Conservation (phyloP, 2,113 vertebrate species). For the Scopus umbretta region DNA sequence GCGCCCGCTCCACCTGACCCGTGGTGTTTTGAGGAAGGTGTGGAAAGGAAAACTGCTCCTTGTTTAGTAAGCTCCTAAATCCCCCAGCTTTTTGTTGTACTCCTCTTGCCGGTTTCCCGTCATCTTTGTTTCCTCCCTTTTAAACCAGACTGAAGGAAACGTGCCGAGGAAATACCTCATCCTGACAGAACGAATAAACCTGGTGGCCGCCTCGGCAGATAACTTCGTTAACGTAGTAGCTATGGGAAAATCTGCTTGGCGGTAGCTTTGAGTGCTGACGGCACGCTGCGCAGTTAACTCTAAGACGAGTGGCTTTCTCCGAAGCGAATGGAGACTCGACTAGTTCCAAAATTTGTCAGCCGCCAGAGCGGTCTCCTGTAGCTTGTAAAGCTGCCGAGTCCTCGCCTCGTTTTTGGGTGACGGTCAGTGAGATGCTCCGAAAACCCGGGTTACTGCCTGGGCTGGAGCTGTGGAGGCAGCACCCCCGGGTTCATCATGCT, state of each 20-base stretch:
- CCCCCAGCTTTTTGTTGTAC: not conserved
- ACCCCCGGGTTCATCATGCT: not conserved
- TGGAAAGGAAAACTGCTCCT: not conserved
- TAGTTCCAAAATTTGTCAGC: not conserved
- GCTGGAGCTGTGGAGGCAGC: not conserved
- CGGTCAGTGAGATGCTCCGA: not conserved
- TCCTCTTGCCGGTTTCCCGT: not conserved
- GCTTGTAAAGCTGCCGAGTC: not conserved
- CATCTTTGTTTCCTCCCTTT: not conserved
- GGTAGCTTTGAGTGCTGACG: not conserved
- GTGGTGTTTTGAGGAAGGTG: fast-evolving
- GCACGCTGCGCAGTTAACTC: not conserved
- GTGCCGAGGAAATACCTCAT: not conserved
- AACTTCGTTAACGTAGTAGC: not conserved
- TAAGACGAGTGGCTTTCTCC: not conserved
- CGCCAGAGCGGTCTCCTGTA: not conserved
- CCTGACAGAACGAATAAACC: not conserved
- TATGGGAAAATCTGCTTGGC: not conserved
- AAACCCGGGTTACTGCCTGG: not conserved
- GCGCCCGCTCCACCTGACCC: fast-evolving
- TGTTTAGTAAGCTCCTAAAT: not conserved
- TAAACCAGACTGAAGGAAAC: not conserved
- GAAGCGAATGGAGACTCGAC: not conserved
- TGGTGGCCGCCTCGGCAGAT: not conserved
- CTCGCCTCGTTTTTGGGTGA: not conserved